Conservation (phyloP, 2,888 invertebrate genomes). For the Rotaria sp. region DNA sequence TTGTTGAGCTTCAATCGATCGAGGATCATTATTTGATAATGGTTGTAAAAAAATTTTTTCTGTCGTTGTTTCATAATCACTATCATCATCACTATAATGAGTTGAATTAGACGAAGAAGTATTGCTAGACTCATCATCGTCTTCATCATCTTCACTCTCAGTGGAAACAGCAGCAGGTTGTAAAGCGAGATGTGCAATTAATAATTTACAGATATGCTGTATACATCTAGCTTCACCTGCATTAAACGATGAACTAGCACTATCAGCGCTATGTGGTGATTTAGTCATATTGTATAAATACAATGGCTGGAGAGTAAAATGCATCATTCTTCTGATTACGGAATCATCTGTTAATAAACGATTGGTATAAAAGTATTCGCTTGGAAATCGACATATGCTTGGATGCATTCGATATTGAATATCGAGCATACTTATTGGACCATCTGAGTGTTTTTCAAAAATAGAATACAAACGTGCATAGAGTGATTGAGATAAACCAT, state of each 20-base stretch:
- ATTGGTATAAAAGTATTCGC: slow-evolving; percentile 65
- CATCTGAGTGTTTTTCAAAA: slow-evolving; percentile 52
- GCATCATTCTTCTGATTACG: background rate
- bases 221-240: slow-evolving; percentile 48
- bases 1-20: slow-evolving; percentile 50
- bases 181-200: background rate
- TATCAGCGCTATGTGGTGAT: background rate
- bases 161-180: slow-evolving; percentile 42
- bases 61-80: slow-evolving; percentile 49
- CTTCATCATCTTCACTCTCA: background rate
- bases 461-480: slow-evolving; percentile 68
- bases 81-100: slow-evolving; percentile 63
- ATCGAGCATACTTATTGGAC: slow-evolving; percentile 47
- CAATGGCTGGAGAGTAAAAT: background rate
- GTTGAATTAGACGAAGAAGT: slow-evolving; percentile 41
- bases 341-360: slow-evolving; percentile 51
- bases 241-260: background rate
- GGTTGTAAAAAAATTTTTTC: background rate
- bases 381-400: slow-evolving; percentile 73
- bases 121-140: background rate
- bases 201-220: background rate
- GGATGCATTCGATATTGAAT: slow-evolving; percentile 78
- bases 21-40: slow-evolving; percentile 6
- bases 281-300: background rate
- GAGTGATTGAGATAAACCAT: slow-evolving; percentile 68